Evolutionary conservation across 2,113 vertebrate genomes (phyloP), one percentile per base, ranked within the genome.

Genomic region (Pterocles gutturalis): DNA sequence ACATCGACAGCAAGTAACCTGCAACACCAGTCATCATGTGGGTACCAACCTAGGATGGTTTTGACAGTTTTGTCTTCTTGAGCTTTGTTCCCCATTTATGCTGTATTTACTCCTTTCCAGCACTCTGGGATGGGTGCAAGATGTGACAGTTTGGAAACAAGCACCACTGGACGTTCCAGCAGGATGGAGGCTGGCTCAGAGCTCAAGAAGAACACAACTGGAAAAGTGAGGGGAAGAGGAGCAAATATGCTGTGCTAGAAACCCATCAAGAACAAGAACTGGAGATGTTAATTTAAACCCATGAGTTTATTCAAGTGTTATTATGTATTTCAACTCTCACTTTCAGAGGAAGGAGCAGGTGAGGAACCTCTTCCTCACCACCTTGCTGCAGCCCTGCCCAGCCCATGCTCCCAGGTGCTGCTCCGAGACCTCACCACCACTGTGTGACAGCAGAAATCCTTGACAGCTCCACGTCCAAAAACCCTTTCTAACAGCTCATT

Each of bases 231-330:
- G 62, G 41, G 11, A 83, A 71, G 25, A 49, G 31, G 22, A 87
- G 19, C 24, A 89, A 92, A 89, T 33, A 73, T 8, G 33, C 54
- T 33, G 48, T 80, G 87, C 43, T 29, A 58, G 70, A 93, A 43
- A 75, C 51, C 29, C 13, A 69, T 34, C 0, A 1, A 70, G 67
- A 31, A 70, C 90, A 38, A 15, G 33, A 93, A 90, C 11, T 13
- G 20, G 36, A 88, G 62, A 83, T 26, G 66, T 28, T 73, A 48
- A 65, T 60, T 93, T 80, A 93, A 91, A 87, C 17, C 53, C 29
- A 43, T 0, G 31, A 46, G 46, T 90, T 87, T 83, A 85, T 82
- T 90, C 3, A 20, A n/a, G 25, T 65, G 22, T 69, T 76, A 88
- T 88, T 64, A 90, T 19, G 20, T 25, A 69, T 83, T 85, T 81